Evolutionary conservation across 2,888 invertebrate species (phyloP).

Genomic region (Chirona hameri): DNA sequence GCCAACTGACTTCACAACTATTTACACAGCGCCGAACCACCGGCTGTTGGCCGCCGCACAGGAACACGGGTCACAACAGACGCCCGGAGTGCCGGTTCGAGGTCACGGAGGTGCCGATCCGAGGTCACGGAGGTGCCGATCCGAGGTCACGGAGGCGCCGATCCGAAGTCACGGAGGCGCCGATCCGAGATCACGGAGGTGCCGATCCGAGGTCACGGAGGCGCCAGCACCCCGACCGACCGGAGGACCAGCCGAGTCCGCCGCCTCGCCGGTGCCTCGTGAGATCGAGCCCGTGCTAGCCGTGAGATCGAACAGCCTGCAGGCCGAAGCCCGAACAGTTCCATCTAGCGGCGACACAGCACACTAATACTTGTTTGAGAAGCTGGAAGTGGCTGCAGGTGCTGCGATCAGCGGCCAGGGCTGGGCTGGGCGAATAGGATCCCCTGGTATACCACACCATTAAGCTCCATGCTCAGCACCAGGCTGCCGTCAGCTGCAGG

Average conservation of each 20-base stretch:
- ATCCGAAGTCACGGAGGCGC: too few relatives aligned
- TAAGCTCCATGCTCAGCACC: slow-evolving; percentile 92
- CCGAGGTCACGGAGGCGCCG: too few relatives aligned
- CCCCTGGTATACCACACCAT: slow-evolving; percentile 93
- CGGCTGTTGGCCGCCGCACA: too few relatives aligned
- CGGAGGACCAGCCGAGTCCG: neutral
- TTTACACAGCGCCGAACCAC: too few relatives aligned
- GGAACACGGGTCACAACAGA: too few relatives aligned
- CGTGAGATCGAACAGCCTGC: neutral
- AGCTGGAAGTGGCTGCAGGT: neutral
- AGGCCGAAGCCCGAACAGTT: neutral
- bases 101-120: too few relatives aligned
- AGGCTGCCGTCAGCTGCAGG: slow-evolving; percentile 48
- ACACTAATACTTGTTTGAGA: slow-evolving; percentile 3
- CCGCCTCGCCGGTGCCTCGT: neutral
- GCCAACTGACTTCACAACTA: too few relatives aligned
- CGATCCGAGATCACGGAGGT: too few relatives aligned
- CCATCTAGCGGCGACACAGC: slow-evolving; percentile 4
- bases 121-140: too few relatives aligned
- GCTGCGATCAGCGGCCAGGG: neutral
- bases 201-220: too few relatives aligned
- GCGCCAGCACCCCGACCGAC: neutral
- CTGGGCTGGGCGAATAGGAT: slow-evolving; percentile 62
- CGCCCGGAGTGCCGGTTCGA: too few relatives aligned
- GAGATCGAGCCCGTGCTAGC: neutral